Percentiles rank a stretch among this genome's conserved stretches.
Evolutionary conservation across 2,113 vertebrate genomes (phyloP).

Genomic region (Solea senegalensis): DNA sequence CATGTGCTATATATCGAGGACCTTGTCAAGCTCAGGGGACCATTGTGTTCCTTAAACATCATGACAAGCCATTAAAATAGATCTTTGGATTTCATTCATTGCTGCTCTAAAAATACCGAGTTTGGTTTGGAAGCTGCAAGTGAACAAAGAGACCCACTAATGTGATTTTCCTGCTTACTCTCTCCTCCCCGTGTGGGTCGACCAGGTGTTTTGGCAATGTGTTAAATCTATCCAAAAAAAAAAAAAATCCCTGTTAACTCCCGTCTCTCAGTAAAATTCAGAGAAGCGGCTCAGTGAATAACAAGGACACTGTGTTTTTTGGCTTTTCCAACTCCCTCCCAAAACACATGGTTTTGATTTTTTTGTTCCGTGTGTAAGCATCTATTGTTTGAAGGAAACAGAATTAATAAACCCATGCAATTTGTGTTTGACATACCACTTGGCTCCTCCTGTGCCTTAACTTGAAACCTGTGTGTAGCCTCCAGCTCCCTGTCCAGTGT

Average conservation of each 20-base stretch:
- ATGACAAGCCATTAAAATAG: constrained; percentile 71
- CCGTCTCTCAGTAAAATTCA: constrained; percentile 22
- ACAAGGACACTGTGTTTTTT: constrained; percentile 26
- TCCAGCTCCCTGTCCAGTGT: constrained; percentile 88
- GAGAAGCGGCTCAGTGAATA: constrained; percentile 12
- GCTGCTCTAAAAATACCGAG: constrained; percentile 70
- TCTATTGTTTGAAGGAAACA: constrained; percentile 57
- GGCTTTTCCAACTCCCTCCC: constrained; percentile 22
- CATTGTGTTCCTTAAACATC: constrained; percentile 63
- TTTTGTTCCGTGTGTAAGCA: constrained; percentile 21
- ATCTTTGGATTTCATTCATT: constrained; percentile 63
- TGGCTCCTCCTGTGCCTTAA: constrained; percentile 87
- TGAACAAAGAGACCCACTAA: constrained; percentile 61
- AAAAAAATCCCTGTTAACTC: constrained; percentile 46
- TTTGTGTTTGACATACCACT: constrained; percentile 68
- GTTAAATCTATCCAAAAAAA: constrained; percentile 25
- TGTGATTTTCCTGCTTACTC: constrained; percentile 61
- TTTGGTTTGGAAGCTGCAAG: constrained; percentile 54
- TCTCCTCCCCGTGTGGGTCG: constrained; percentile 32
- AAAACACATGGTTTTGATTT: constrained; percentile 56
- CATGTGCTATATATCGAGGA: constrained; percentile 56
- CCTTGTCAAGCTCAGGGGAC: constrained; percentile 60
- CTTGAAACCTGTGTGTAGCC: constrained; percentile 84
- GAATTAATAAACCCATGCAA: constrained; percentile 48
- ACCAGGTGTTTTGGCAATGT: constrained; percentile 57